Percentiles rank a stretch among this genome's conserved stretches.
Conservation (phyloP, 1,140 invertebrate species). For the Pygmarrhopalites habei region DNA sequence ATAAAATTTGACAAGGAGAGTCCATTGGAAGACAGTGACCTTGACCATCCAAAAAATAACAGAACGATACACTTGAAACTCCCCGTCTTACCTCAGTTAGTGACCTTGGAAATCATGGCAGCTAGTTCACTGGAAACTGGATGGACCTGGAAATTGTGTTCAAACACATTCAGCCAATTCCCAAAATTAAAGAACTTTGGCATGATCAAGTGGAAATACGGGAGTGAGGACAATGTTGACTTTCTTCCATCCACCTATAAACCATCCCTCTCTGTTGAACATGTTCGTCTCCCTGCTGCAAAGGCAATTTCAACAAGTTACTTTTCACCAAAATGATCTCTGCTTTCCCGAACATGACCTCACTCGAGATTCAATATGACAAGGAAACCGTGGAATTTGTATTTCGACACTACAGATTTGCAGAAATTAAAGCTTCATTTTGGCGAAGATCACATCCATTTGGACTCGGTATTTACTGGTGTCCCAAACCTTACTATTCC, state of each 20-base stretch:
- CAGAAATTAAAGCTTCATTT: neutral
- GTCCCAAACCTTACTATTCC: neutral
- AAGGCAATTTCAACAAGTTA: neutral
- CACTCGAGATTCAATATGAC: neutral
- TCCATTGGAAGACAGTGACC: neutral
- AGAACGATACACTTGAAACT: neutral
- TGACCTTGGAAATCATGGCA: neutral
- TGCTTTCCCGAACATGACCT: neutral
- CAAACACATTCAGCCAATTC: neutral
- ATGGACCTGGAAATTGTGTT: neutral
- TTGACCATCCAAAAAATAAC: neutral
- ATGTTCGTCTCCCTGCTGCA: neutral
- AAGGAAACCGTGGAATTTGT: neutral
- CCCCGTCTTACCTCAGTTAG: neutral
- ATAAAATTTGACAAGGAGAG: slow-evolving; percentile 2
- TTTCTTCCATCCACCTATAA: neutral
- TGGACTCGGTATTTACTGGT: neutral
- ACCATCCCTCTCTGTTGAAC: neutral
- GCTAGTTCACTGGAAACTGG: neutral
- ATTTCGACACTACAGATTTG: neutral
- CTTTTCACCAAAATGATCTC: neutral
- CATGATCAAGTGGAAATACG: neutral
- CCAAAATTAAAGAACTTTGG: neutral
- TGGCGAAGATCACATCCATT: neutral
- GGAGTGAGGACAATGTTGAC: neutral